Base-by-base conservation (phyloP, 2,888 invertebrate genomes). In the Euspilapteryx auroguttella region DNA sequence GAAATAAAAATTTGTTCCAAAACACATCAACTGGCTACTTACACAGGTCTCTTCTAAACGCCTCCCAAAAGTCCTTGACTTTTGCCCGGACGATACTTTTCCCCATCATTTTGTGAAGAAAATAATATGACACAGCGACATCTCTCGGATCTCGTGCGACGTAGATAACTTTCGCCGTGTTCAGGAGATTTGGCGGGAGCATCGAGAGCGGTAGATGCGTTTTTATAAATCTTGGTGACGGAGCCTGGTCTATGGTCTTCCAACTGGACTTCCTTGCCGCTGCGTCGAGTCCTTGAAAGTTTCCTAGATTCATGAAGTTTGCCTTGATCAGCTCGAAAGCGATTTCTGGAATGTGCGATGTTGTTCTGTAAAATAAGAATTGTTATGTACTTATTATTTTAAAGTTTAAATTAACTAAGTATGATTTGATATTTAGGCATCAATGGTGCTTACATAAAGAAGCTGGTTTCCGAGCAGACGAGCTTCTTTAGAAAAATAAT, bases 121-220 rank as follows among this genome's bases (percentile, higher is more conserved):
- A 83, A 45, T 78, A 88, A 41, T 81, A 85, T 0, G 88, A 88
- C 1, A 87, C 80, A 2, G 80, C 78, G 0, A 83, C 82, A 45
- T 89, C 89, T 39, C 87, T 82, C 0, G 87, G 83, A 46, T 89
- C 86, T 39, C 89, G 76, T 0, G 81, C 79, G 0, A 87, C 81
- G 44, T 87, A 87, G 11, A 89, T 71, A 3, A 88, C 71, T 39
- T 64, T 69, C 0, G 81, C 81, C 61, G 54, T 59, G 38, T 56
- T 54, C 8, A 68, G 36, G 4, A 76, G 29, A 37, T 55, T 55
- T 0, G 69, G 66, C 0, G 85, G 85, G n/a, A 85, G 48, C 12
- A 84, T 47, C 1, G 79, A 64, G 28, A 79, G 65, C 0, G 85
- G 84, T 21, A 85, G 53, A 44, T 85, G 85, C 0, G 82, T 80